A percentile compares a stretch with the other conserved stretches of the same genome.
phyloP scores from a whole-genome alignment of 2,888 invertebrate species.

The Philhelius pedissequus region DNA sequence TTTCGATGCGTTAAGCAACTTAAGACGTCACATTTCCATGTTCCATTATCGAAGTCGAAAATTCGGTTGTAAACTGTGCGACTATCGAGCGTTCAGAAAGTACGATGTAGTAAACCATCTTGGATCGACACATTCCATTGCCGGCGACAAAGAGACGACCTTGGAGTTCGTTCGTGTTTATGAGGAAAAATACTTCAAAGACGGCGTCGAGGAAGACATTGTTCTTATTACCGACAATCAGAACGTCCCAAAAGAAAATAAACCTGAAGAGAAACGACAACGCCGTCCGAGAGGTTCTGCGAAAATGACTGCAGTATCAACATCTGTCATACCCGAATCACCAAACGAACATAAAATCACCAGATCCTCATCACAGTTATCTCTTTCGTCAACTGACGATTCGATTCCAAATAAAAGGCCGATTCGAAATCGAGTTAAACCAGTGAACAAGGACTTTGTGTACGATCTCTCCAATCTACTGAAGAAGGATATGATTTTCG shows the following conservation, averaged over 20 bases:
- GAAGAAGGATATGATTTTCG: conserved; percentile 75
- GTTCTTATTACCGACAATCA: conserved; percentile 73
- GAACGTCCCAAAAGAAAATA: conserved; percentile 41
- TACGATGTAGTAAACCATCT: conserved; percentile 84
- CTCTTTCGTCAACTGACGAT: conserved; percentile 68
- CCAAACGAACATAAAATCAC: conserved; percentile 70
- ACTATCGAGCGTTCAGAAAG: conserved; percentile 84
- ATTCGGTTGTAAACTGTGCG: conserved; percentile 87
- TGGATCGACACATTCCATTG: conserved; percentile 82
- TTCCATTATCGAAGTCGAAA: conserved; percentile 80
- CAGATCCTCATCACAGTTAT: conserved; percentile 68
- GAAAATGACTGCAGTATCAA: conserved; percentile 55
- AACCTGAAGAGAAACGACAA: conserved; percentile 63
- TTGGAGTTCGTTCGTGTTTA: conserved; percentile 76
- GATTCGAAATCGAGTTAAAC: conserved; percentile 83
- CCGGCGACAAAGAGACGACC: conserved; percentile 80
- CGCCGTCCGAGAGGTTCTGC: conserved; percentile 61
- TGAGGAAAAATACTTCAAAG: conserved; percentile 75
- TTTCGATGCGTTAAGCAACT: conserved; percentile 77
- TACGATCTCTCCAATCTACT: conserved; percentile 84
- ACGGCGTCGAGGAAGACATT: conserved; percentile 77
- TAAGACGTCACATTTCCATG: conserved; percentile 79
- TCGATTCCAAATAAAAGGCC: conserved; percentile 79
- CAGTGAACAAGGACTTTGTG: conserved; percentile 85
- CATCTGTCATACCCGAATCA: conserved; percentile 17